Conservation (phyloP, 2,797 vertebrate genomes). For the Epinephelus malabaricus region DNA sequence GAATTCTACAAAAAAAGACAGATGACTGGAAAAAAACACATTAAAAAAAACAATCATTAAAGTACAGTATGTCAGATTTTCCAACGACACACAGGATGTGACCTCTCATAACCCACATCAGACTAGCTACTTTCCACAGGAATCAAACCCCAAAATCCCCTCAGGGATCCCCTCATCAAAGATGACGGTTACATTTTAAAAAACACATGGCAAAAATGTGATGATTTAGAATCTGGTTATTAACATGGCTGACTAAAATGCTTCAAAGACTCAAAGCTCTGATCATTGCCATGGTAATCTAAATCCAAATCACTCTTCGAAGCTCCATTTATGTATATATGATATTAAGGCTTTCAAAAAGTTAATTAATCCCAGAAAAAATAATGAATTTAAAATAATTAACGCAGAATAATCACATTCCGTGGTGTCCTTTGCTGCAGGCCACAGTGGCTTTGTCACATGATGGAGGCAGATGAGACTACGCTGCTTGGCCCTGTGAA, state of each 20-base stretch:
- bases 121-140: neutral
- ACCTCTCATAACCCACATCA: neutral
- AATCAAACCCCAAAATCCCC: neutral
- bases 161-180: neutral
- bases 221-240: neutral
- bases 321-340: too few species aligned
- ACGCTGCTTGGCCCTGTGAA: too few species aligned
- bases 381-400: too few species aligned
- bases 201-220: neutral
- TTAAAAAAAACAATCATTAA: neutral
- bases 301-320: too few species aligned
- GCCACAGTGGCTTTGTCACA: too few species aligned
- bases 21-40: neutral
- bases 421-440: too few species aligned
- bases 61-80: neutral
- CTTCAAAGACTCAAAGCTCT: too few species aligned
- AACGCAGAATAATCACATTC: too few species aligned
- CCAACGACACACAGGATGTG: neutral
- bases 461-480: too few species aligned
- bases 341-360: too few species aligned
- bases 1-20: neutral
- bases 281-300: too few species aligned
- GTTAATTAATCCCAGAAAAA: too few species aligned
- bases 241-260: neutral
- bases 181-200: neutral